Conservation (phyloP, 2,113 vertebrate species). For the Promerops cafer region DNA sequence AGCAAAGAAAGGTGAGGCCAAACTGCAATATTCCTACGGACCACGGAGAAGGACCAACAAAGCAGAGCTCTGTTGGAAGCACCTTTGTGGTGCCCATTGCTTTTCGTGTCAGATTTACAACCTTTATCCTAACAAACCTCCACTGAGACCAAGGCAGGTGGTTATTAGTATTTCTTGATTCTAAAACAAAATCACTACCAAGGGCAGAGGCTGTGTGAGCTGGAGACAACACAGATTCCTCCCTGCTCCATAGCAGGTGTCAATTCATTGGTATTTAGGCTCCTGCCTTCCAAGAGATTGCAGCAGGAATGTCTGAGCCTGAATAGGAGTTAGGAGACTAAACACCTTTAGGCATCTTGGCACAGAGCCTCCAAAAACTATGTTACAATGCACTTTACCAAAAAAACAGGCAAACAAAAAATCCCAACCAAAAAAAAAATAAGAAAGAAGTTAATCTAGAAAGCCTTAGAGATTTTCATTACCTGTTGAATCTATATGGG, state of each 20-base stretch:
- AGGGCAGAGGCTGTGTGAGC: not conserved
- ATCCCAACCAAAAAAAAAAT: not conserved
- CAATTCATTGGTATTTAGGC: not conserved
- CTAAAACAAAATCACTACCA: not conserved
- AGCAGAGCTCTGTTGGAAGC: not conserved
- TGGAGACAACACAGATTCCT: not conserved
- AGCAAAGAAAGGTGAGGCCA: not conserved
- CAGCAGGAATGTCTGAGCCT: not conserved
- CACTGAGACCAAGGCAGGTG: not conserved
- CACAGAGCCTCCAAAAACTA: not conserved
- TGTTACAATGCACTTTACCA: not conserved
- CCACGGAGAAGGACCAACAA: accelerated
- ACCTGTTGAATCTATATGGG: not conserved
- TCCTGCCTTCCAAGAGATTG: not conserved
- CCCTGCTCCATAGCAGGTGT: not conserved
- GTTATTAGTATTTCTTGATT: not conserved
- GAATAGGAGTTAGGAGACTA: not conserved
- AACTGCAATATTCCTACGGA: not conserved
- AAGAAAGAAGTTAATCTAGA: not conserved
- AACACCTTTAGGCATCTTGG: not conserved
- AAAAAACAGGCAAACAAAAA: not conserved
- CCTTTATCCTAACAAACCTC: not conserved
- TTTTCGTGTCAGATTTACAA: not conserved
- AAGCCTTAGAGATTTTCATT: not conserved
- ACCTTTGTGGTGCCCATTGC: not conserved